Evolutionary conservation across 2,888 invertebrate species (phyloP).

Genomic region (Drosophila robusta): DNA sequence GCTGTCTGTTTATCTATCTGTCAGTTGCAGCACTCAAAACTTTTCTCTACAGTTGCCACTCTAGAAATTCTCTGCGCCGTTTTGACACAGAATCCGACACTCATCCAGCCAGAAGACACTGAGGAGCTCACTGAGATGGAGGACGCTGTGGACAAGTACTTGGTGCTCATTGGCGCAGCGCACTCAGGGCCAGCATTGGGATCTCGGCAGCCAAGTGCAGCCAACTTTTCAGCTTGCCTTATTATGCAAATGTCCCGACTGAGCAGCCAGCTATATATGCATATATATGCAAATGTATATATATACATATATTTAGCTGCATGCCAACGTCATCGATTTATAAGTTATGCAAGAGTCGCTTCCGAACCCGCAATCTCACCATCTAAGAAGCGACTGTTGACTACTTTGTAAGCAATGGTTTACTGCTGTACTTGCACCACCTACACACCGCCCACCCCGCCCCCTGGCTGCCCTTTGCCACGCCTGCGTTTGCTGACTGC

Average conservation of each 20-base stretch:
- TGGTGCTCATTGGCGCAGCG: slow-evolving; percentile 58
- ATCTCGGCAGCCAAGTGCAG: slow-evolving; percentile 54
- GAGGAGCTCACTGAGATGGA: background rate
- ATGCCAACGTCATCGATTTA: slow-evolving; percentile 78
- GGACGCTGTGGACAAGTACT: slow-evolving; percentile 47
- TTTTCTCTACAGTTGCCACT: slow-evolving; percentile 62
- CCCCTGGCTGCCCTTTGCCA: slow-evolving; percentile 27
- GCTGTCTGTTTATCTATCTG: slow-evolving; percentile 53
- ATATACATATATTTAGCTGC: slow-evolving; percentile 34
- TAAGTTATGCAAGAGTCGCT: slow-evolving; percentile 70
- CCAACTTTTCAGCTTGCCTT: slow-evolving; percentile 68
- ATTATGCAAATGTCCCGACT: slow-evolving; percentile 70
- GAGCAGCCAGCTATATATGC: slow-evolving; percentile 18
- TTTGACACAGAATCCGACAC: slow-evolving; percentile 71
- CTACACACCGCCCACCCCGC: background rate
- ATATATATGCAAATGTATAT: background rate
- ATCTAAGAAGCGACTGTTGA: slow-evolving; percentile 48
- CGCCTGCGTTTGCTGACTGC: slow-evolving; percentile 55
- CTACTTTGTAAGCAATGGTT: slow-evolving; percentile 74
- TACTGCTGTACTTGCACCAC: slow-evolving; percentile 50
- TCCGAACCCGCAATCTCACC: slow-evolving; percentile 16
- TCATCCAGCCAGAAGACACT: slow-evolving; percentile 24
- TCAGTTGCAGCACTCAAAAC: slow-evolving; percentile 56
- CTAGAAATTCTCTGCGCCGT: slow-evolving; percentile 66
- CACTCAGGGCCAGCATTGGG: slow-evolving; percentile 15